Evolutionary conservation across 2,888 invertebrate species (phyloP), one percentile per base, ranked within the genome.

Genomic region (Axea sp.): DNA sequence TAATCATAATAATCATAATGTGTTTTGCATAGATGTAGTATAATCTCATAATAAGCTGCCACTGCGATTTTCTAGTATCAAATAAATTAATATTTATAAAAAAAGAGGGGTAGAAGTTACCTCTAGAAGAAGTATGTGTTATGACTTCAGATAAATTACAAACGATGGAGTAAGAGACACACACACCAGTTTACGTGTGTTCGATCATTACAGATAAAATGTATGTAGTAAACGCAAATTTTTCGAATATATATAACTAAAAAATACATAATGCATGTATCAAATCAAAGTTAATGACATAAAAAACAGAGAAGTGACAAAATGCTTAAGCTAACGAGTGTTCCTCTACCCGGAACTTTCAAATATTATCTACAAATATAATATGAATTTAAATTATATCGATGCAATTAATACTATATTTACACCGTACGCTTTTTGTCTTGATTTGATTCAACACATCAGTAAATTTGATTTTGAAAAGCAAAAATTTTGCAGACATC

Each of bases 281-380:
- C 43, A 59, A 35, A 45, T 53, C n/a, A 31, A n/a, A n/a, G 31
- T 30, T 59, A 8, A 24, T 31, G 35, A 39, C 24, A 22, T 19
- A 8, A 35, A 41, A 33, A 43, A 5, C 8, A 11, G 24, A 5
- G n/a, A 8, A 33, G 7, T 43, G 57, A 45, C 33, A 31, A 59
- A 33, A 59, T 59, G 26, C 43, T 45, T 59, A 43, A 5, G 3
- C 33, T 43, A 59, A 33, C 7, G 24, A 45, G 22, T 9, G 14
- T 43, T 33, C 30, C 33, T 6, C 4, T 22, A 31, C 14, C 17
- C n/a, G 15, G 24, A 31, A 57, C 43, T 31, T 31, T 57, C 43
- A 43, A 55, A 24, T 43, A 43, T 57, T 59, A 59, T 59, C 43
- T 59, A 45, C 57, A 59, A 41, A 35, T 45, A 43, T 43, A 30